Percentiles rank a stretch among this genome's conserved stretches.
Conservation (phyloP, 2,797 vertebrate species). For the Poeciliopsis gracilis region DNA sequence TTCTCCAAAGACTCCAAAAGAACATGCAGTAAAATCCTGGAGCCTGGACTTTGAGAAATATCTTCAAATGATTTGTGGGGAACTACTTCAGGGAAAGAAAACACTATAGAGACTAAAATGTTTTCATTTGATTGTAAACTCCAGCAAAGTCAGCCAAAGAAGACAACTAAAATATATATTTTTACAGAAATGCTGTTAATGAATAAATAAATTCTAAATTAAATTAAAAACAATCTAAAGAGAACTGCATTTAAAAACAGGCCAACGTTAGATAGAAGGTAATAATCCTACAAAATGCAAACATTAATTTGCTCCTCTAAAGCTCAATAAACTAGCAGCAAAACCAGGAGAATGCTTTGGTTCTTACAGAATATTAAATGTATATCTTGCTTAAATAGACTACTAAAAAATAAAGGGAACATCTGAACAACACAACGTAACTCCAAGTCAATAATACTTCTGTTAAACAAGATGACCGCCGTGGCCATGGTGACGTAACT, state of each 20-base stretch:
- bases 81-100: not conserved
- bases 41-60: not conserved
- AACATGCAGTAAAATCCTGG: not conserved
- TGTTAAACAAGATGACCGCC: no score
- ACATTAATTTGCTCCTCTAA: not conserved
- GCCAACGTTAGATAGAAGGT: not conserved
- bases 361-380: not conserved
- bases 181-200: no score
- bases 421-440: not conserved
- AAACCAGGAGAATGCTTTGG: not conserved
- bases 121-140: not conserved
- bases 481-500: no score
- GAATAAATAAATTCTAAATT: no score
- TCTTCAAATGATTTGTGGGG: not conserved
- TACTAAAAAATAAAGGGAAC: no score
- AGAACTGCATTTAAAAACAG: not conserved
- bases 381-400: not conserved
- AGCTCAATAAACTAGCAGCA: not conserved
- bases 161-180: no score
- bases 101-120: not conserved
- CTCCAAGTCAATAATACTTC: not conserved
- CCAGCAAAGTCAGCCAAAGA: not conserved
- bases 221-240: not conserved
- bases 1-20: not conserved
- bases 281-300: not conserved